Base-by-base conservation (phyloP, 2,113 vertebrate genomes). In the Holacanthus passer region DNA sequence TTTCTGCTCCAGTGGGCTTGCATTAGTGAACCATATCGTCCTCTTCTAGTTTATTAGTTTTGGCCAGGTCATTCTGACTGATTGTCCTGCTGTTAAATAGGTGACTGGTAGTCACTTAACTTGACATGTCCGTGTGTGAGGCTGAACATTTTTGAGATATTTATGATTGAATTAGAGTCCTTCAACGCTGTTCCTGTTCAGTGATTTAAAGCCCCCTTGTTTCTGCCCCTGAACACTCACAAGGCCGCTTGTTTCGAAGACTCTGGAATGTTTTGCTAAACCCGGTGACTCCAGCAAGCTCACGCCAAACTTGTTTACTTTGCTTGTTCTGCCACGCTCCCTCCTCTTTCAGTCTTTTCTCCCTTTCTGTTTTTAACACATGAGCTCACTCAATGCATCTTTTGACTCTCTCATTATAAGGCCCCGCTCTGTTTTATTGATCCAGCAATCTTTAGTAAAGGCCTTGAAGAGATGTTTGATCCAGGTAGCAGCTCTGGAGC, bases 181-280 rank as follows among this genome's bases (percentile, higher is more conserved):
- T 87, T 88, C 80, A 91, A 72, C 68, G 16, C 77, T 73, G 89
- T 91, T 91, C 85, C 90, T 92, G 86, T 85, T 90, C 88, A 87
- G 59, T 90, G 92, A 91, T 88, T 93, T 93, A 89, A 91, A 91
- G 88, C 86, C 73, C 82, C 89, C 93, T 90, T 89, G 84, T 86
- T 91, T 88, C 83, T 83, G 82, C 81, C 85, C 79, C 82, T 73
- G 84, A 83, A 66, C 87, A 80, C 83, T 92, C 91, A 94, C 92
- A 93, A 91, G 91, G 91, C 72, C 50, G 84, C 91, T 91, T 94
- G 90, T 94, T 93, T 89, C 85, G 52, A 86, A 91, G 78, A 74
- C 87, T 83, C 81, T 89, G 93, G 93, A 96, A 95, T 95, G 94
- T 95, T 95, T 95, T 96, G 83, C 91, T 95, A 94, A 95, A 95